Conservation (phyloP, 2,888 invertebrate species). For the Microchrysa polita region DNA sequence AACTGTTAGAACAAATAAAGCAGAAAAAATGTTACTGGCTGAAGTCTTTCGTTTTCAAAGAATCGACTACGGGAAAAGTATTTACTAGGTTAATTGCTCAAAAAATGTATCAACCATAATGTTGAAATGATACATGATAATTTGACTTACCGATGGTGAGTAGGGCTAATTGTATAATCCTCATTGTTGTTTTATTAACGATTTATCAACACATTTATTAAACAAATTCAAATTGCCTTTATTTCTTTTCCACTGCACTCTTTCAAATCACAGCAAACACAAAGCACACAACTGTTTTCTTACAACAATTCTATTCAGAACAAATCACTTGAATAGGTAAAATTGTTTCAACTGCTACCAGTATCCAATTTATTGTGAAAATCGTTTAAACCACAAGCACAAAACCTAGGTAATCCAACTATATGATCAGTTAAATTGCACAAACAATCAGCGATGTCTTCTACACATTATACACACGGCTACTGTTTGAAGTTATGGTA, state of each 20-base stretch:
- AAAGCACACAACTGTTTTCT: conserved; percentile 10
- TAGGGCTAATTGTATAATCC: conserved; percentile 16
- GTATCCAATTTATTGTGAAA: conserved; percentile 17
- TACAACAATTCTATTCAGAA: no score
- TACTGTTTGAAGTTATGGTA: conserved; percentile 6
- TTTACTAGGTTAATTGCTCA: no score
- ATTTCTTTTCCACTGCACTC: conserved; percentile 18
- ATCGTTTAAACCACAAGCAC: background rate
- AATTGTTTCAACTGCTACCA: background rate
- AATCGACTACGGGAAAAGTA: no score
- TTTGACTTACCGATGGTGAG: conserved; percentile 34
- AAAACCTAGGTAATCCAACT: background rate
- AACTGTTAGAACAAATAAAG: no score
- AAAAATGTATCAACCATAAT: no score
- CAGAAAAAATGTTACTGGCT: conserved; percentile 44
- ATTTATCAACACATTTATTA: conserved; percentile 20
- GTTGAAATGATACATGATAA: no score
- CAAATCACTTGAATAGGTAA: no score
- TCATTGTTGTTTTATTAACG: conserved; percentile 3
- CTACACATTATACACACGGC: background rate
- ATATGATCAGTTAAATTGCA: conserved; percentile 4
- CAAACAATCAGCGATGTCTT: conserved; percentile 5
- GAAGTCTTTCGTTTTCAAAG: conserved; percentile 39
- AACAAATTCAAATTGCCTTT: background rate
- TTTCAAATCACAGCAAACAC: conserved; percentile 12